phyloP scores from a whole-genome alignment of 2,797 vertebrate species.

The Epinephelus coioides region DNA sequence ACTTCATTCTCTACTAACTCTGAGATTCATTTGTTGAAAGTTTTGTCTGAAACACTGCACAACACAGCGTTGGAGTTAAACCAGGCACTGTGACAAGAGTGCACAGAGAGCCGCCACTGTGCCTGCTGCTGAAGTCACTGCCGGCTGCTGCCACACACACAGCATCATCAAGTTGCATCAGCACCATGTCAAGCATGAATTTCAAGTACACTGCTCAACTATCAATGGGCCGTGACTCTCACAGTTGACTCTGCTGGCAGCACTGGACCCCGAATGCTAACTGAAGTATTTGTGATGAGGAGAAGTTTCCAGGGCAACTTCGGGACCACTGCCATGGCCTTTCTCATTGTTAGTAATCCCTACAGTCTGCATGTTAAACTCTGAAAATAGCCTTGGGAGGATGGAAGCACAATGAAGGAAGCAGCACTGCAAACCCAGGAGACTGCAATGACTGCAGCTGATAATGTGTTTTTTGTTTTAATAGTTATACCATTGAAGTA shows the following conservation, averaged over 20 bases:
- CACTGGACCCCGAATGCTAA: slow-evolving; percentile 47
- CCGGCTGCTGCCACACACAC: slow-evolving; percentile 23
- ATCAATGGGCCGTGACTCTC: slow-evolving; percentile 64
- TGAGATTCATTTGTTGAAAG: slow-evolving; percentile 24
- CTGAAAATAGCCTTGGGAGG: slow-evolving; percentile 3
- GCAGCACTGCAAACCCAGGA: slow-evolving; percentile 4
- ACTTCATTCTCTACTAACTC: neutral
- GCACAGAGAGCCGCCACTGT: slow-evolving; percentile 5
- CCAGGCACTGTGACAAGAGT: slow-evolving; percentile 42
- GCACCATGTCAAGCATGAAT: slow-evolving; percentile 66
- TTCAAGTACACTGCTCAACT: slow-evolving; percentile 63
- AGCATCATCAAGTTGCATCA: slow-evolving; percentile 67
- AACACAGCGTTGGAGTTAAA: slow-evolving; percentile 17
- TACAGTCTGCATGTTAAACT: slow-evolving; percentile 4
- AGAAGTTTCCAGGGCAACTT: slow-evolving; percentile 39
- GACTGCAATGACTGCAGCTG: neutral
- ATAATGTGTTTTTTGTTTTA: slow-evolving; percentile 11
- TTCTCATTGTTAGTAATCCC: neutral
- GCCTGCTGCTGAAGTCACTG: slow-evolving; percentile 36
- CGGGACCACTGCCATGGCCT: slow-evolving; percentile 1
- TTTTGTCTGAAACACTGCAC: slow-evolving; percentile 27
- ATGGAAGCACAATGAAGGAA: neutral
- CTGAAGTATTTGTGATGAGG: slow-evolving; percentile 50
- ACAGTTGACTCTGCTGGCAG: slow-evolving; percentile 44
- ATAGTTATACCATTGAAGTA: neutral